Evolutionary conservation across 2,888 invertebrate genomes (phyloP), one percentile per base, ranked within the genome.

Genomic region (Drosophila setosimentum): DNA sequence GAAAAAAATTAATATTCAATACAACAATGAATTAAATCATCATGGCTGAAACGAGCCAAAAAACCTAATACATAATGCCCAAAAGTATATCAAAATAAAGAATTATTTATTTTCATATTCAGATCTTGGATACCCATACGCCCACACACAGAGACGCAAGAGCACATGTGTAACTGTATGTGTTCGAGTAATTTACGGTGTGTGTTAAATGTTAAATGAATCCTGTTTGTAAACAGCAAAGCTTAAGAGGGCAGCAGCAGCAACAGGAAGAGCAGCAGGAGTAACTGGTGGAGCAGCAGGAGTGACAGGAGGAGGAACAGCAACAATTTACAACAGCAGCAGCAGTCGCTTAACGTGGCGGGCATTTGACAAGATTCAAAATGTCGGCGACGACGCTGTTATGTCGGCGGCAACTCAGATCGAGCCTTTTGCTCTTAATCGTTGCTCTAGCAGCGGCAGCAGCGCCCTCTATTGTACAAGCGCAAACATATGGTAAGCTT

Each of bases 401-500:
- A n/a, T 33, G 35, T 30, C 54, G 40, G 21, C 24, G 16, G 24
- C 24, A 51, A 37, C 33, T 29, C 24, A 45, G 24, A 24, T 16
- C 58, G 2, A 51, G 24, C 18, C 42, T 80, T 0, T 30, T 75
- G 11, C 2, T 76, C 0, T n/a, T 69, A 33, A 3, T 74, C 16
- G 24, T 53, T 2, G n/a, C 21, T 6, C 11, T 76, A 35, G 37
- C 68, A 53, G 29, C 59, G 18, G 35, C 35, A 40, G 37, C 63
- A 57, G 32, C 59, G 18, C 40, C 35, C 4, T 21, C 55, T 4
- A 27, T 64, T 18, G 76, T 49, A 53, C 24, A 40, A 33, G 35
- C 76, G 0, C 58, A 80, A 55, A 24, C 27, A 16, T 33, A 21
- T 48, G 76, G 76, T 76, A 70, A 30, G 80, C 63, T 27, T 49